Evolutionary conservation across 1,140 invertebrate species (phyloP), one percentile per base, ranked within the genome.

Genomic region (Aphelinus atriplicis): DNA sequence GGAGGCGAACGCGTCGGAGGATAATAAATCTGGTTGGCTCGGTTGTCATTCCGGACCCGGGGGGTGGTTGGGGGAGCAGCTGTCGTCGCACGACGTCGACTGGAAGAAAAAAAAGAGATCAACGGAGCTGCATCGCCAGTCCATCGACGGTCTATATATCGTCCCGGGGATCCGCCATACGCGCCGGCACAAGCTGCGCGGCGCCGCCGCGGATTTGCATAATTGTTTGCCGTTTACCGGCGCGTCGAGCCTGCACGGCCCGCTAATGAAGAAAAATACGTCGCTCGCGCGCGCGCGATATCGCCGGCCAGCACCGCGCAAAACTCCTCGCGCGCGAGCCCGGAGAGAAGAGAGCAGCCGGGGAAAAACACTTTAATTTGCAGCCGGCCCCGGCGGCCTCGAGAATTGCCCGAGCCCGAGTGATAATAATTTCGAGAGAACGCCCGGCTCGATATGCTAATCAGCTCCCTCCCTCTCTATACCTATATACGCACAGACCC

Each of bases 191-290:
- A 45, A 63, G 48, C 43, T 51, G 70, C 46, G 61, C 26, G 70
- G 70, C 53, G 68, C 51, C 61, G 62, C 42, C n/a, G 57, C 3
- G 73, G 78, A 82, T 83, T 83, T 83, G 80, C 81, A 83, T 83
- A 83, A 83, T 83, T 83, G 81, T 81, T 81, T 81, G 80, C 77
- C 79, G 78, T 80, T 83, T 80, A 81, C 71, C 73, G 71, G 64
- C 64, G 50, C 72, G 58, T 57, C 69, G 26, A 26, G 26, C 26
- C 26, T 26, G 26, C 77, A 63, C 53, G 47, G 48, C 1, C 50
- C 55, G 75, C 77, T 82, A 82, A 83, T 81, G 80, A 80, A 83
- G 80, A 83, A 83, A 83, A 83, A 83, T 81, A 83, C 79, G 69
- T 75, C 63, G 57, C 48, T 68, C 66, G 61, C 60, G 61, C 56